phyloP scores from a whole-genome alignment of 2,797 vertebrate genomes.

The Betta splendens region DNA sequence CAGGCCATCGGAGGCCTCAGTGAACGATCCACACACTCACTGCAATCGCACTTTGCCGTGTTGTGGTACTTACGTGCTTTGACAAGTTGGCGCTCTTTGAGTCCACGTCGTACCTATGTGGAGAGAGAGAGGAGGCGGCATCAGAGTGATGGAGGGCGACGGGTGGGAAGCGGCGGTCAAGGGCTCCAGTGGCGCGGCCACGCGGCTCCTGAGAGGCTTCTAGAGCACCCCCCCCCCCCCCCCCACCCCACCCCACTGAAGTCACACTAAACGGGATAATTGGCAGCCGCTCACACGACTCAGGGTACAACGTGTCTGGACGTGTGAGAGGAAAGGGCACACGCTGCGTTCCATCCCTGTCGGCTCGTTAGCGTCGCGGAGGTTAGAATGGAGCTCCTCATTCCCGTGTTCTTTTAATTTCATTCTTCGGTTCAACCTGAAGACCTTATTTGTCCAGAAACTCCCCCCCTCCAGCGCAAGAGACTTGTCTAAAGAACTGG shows the following conservation, averaged over 20 bases:
- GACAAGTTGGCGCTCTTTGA: slow-evolving; percentile 97
- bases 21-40: slow-evolving; percentile 43
- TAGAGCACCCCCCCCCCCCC: too few species aligned
- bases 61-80: slow-evolving; percentile 91
- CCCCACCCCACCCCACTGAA: slow-evolving; percentile 41
- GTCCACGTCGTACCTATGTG: slow-evolving; percentile 94
- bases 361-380: not conserved
- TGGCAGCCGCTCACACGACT: slow-evolving; percentile 13
- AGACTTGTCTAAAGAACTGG: slow-evolving; percentile 21
- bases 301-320: not conserved
- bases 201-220: too few species aligned
- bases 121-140: slow-evolving; percentile 19
- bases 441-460: slow-evolving; percentile 21
- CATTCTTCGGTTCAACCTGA: slow-evolving; percentile 3
- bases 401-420: slow-evolving; percentile 2
- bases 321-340: too few species aligned
- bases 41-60: slow-evolving; percentile 44
- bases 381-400: not conserved
- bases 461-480: not conserved
- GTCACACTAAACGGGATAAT: slow-evolving; percentile 47
- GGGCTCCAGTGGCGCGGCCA: slow-evolving; percentile 42
- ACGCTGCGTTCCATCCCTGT: too few species aligned
- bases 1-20: slow-evolving; percentile 13
- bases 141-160: slow-evolving; percentile 38
- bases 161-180: slow-evolving; percentile 51